Evolutionary conservation across 1,140 invertebrate species (phyloP).

Genomic region (Diploscapter pachys): DNA sequence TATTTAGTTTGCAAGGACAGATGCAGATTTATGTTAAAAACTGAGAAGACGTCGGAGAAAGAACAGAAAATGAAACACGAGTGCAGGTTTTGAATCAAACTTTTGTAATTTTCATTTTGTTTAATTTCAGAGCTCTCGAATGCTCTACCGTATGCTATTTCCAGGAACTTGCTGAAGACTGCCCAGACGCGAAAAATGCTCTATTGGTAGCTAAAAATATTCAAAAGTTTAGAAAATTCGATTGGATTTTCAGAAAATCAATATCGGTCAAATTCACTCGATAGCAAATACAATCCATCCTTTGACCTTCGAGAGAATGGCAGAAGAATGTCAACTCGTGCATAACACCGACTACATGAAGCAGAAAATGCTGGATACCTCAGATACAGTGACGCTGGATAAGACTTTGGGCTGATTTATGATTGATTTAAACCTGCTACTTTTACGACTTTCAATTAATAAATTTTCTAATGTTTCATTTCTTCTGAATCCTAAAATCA

Average conservation of each 20-base stretch:
- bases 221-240: not conserved
- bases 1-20: slow-evolving; percentile 24
- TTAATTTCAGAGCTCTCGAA: slow-evolving; percentile 44
- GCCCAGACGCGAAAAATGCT: slow-evolving; percentile 42
- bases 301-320: slow-evolving; percentile 21
- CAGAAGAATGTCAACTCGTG: slow-evolving; percentile 25
- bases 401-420: too few relatives aligned
- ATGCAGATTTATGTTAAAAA: slow-evolving; percentile 31
- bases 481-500: too few relatives aligned
- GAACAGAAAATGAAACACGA: slow-evolving; percentile 45
- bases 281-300: slow-evolving; percentile 29
- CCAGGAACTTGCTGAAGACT: slow-evolving; percentile 43
- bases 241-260: slow-evolving; percentile 28
- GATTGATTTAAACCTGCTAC: too few relatives aligned
- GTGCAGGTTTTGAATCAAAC: slow-evolving; percentile 37
- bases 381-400: too few relatives aligned
- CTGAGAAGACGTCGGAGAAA: slow-evolving; percentile 40
- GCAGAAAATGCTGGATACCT: slow-evolving; percentile 6
- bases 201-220: slow-evolving; percentile 41
- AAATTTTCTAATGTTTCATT: too few relatives aligned
- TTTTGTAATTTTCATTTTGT: not conserved
- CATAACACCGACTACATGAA: slow-evolving; percentile 33
- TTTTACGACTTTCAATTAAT: too few relatives aligned
- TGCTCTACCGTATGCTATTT: slow-evolving; percentile 53
- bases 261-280: slow-evolving; percentile 26